Percentiles rank a stretch among this genome's conserved stretches.
These are phyloP conservation scores for Paracentrotus lividus DNA, from an alignment of 53 echinoderm and acorn worm genomes.

Conservation along the genomic window DNA sequence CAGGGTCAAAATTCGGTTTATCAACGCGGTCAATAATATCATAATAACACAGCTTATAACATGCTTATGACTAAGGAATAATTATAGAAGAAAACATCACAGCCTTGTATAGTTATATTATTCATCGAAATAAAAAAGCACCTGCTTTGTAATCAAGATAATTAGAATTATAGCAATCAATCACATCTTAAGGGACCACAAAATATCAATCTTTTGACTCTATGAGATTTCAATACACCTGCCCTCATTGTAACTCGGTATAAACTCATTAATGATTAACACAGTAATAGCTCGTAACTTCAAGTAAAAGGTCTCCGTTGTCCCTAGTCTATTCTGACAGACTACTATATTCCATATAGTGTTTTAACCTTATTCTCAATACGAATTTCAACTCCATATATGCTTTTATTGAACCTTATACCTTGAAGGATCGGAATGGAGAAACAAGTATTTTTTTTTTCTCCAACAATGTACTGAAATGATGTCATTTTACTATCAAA, in stretches of 20 bases:
- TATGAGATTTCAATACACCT: background rate
- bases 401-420: too few species aligned
- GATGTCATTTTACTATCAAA: too few species aligned
- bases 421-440: too few species aligned
- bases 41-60: background rate
- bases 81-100: background rate
- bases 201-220: slow-evolving; percentile 28
- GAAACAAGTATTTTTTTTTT: too few species aligned
- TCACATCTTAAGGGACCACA: slow-evolving; percentile 29
- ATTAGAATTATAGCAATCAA: slow-evolving; percentile 42
- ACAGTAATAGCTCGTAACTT: slow-evolving; percentile 49
- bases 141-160: slow-evolving; percentile 35
- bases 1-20: background rate
- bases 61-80: background rate
- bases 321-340: background rate
- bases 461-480: too few species aligned
- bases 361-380: too few species aligned
- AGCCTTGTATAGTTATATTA: background rate
- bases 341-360: too few species aligned
- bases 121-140: background rate
- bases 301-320: background rate
- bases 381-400: too few species aligned
- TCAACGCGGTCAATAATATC: background rate
- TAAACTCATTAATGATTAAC: slow-evolving; percentile 54
- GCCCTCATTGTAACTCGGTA: background rate